Evolutionary conservation across 1,140 invertebrate genomes (phyloP).

Genomic region (honey bee (Apis mellifera)): Amel_HAv3.1 CM009944.2:8097501-8098000

Average conservation of each 20-base stretch:
- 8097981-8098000: slow-evolving; percentile 28
- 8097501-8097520: not conserved
- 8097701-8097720: not conserved
- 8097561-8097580: not conserved
- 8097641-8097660: not conserved
- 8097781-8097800: no score
- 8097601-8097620: not conserved
- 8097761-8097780: not conserved
- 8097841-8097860: not conserved
- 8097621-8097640: not conserved
- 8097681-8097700: not conserved
- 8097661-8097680: not conserved
- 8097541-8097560: not conserved
- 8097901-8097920: not conserved
- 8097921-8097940: slow-evolving; percentile 16
- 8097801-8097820: not conserved
- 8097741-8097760: not conserved
- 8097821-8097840: not conserved
- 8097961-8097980: slow-evolving; percentile 38
- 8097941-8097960: slow-evolving; percentile 44
- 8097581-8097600: not conserved
- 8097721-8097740: not conserved
- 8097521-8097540: not conserved
- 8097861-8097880: not conserved
- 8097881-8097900: not conserved